These are phyloP conservation scores for Suricata suricatta DNA, from an alignment of 2,113 vertebrate genomes.

Conservation along the genomic window DNA sequence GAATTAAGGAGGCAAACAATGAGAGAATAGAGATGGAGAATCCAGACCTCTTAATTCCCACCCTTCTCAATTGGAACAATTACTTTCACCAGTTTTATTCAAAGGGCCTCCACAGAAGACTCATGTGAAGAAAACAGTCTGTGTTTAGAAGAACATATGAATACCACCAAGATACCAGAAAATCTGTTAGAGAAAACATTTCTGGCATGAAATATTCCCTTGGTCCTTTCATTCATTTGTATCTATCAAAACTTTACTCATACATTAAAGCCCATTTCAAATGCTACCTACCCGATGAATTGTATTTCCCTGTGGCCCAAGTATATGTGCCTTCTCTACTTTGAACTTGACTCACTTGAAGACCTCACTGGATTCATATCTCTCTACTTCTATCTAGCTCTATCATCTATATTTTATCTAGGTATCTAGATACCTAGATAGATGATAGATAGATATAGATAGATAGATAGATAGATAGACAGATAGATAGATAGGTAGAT, in stretches of 20 bases:
- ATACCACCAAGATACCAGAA: neutral
- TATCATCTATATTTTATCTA: too few relatives aligned
- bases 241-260: neutral
- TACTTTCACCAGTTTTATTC: neutral
- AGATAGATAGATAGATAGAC: too few relatives aligned
- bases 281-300: neutral
- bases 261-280: neutral
- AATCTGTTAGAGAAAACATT: neutral
- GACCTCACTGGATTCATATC: fast-evolving
- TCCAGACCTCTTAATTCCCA: neutral
- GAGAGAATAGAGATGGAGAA: neutral
- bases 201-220: neutral
- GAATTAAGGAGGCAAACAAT: neutral
- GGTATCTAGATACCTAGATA: too few relatives aligned
- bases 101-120: neutral
- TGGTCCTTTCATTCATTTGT: neutral
- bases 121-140: neutral
- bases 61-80: neutral
- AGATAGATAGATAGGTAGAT: too few relatives aligned
- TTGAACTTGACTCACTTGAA: neutral
- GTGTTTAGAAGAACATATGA: neutral
- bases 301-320: neutral
- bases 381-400: too few relatives aligned
- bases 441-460: too few relatives aligned
- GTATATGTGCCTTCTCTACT: neutral